Percentiles rank a stretch among this genome's conserved stretches.
phyloP scores from a whole-genome alignment of 2,888 invertebrate genomes.

The Alviniconcha strummeri region DNA sequence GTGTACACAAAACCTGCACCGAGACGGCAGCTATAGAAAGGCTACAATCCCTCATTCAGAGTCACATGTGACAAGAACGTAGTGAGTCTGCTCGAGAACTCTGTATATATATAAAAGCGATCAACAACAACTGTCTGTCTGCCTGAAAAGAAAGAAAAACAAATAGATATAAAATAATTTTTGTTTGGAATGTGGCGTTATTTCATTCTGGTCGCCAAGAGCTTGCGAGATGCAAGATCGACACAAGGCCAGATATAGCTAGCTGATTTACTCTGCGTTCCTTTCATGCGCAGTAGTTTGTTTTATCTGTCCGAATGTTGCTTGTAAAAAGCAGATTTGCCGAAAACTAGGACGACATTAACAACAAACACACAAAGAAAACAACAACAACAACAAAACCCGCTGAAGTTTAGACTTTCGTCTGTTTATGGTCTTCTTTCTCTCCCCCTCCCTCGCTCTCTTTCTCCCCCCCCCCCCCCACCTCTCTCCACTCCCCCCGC shows the following conservation, averaged over 20 bases:
- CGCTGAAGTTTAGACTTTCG: neutral
- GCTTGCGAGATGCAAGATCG: neutral
- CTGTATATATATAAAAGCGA: neutral
- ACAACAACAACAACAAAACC: neutral
- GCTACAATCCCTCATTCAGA: too few relatives aligned
- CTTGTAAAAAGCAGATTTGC: too few relatives aligned
- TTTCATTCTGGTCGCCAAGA: too few relatives aligned
- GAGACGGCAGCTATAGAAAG: too few relatives aligned
- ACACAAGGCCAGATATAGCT: neutral
- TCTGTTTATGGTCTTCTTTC: neutral
- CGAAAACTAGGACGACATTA: too few relatives aligned
- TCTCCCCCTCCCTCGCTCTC: neutral
- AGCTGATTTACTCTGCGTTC: neutral
- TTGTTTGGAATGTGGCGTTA: too few relatives aligned
- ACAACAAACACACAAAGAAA: too few relatives aligned
- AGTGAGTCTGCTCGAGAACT: neutral
- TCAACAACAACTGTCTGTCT: too few relatives aligned
- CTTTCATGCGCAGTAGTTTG: too few relatives aligned
- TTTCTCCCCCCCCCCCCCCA: neutral
- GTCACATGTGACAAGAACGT: neutral
- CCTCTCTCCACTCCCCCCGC: neutral
- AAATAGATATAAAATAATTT: neutral
- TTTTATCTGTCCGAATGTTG: neutral
- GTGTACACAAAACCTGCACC: too few relatives aligned
- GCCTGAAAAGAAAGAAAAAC: neutral